These are phyloP conservation scores for Nasonia vitripennis DNA, from an alignment of 1,140 invertebrate species.

Conservation along the genomic window DNA sequence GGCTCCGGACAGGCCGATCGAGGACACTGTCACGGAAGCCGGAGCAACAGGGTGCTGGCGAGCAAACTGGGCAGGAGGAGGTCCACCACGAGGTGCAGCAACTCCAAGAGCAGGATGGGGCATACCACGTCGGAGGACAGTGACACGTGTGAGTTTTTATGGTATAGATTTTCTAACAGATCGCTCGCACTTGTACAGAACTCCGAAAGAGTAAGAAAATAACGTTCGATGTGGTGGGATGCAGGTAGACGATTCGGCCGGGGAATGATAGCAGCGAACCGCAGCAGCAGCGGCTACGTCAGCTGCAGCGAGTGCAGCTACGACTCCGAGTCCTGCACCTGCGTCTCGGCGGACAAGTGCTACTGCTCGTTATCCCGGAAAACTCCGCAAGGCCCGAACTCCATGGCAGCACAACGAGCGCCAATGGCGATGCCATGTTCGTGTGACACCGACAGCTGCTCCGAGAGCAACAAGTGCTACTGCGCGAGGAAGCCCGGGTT, in stretches of 20 bases:
- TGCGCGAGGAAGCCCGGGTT: slow-evolving; percentile 76
- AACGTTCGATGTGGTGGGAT: not conserved
- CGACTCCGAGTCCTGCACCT: slow-evolving; percentile 87
- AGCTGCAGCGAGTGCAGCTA: slow-evolving; percentile 90
- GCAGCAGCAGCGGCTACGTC: slow-evolving; percentile 80
- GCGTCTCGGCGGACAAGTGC: slow-evolving; percentile 83
- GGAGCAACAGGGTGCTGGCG: slow-evolving; percentile 58
- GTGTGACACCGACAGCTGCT: slow-evolving; percentile 90
- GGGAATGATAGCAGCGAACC: slow-evolving; percentile 64
- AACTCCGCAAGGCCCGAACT: slow-evolving; percentile 44
- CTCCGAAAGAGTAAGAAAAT: too few species aligned
- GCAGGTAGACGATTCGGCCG: slow-evolving; percentile 66
- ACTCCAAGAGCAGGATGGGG: slow-evolving; percentile 60
- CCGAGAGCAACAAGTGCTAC: slow-evolving; percentile 92
- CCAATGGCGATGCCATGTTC: slow-evolving; percentile 73
- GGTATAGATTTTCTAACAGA: not conserved
- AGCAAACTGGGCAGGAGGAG: slow-evolving; percentile 66
- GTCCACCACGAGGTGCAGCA: slow-evolving; percentile 60
- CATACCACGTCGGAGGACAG: slow-evolving; percentile 80
- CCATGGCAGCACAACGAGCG: not conserved
- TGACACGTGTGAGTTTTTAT: slow-evolving; percentile 67
- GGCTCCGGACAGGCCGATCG: not conserved
- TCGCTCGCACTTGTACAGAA: too few species aligned
- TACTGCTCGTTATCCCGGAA: slow-evolving; percentile 80
- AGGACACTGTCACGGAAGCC: not conserved